These are phyloP conservation scores for Philhelius pedissequus DNA, from an alignment of 2,888 invertebrate genomes.

Conservation along the genomic window DNA sequence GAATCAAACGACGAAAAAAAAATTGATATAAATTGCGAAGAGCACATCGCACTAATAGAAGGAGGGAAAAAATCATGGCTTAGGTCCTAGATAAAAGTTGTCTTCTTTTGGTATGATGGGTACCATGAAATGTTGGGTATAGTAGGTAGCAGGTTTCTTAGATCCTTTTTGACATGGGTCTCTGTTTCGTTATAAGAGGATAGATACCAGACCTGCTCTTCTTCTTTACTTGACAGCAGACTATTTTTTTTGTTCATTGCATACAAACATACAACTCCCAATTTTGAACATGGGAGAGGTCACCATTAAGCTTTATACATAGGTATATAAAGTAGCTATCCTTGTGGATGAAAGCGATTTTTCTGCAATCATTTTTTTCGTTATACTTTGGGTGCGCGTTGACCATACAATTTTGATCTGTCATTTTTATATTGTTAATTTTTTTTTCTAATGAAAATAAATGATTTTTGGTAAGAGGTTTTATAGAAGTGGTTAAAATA, in stretches of 20 bases:
- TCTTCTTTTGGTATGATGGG: constrained; percentile 11
- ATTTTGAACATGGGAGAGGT: not conserved
- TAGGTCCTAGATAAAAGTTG: constrained; percentile 34
- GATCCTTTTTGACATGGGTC: constrained; percentile 62
- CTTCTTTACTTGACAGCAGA: constrained; percentile 47
- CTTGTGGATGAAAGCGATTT: not conserved
- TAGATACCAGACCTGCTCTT: constrained; percentile 26
- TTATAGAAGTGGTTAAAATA: not conserved
- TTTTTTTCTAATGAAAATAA: not conserved
- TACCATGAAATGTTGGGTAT: constrained; percentile 23
- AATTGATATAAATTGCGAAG: constrained; percentile 41
- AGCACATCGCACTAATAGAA: constrained; percentile 5
- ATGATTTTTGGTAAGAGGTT: not conserved
- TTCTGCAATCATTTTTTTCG: not conserved
- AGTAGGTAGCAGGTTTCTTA: constrained; percentile 31
- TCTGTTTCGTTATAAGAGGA: constrained; percentile 41
- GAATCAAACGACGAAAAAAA: constrained; percentile 6
- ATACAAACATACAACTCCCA: not conserved
- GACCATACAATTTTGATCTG: not conserved
- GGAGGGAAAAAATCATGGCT: constrained; percentile 29
- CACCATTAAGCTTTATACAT: not conserved
- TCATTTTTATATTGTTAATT: not conserved
- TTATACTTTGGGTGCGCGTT: not conserved
- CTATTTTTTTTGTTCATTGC: constrained; percentile 3
- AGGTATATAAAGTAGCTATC: not conserved